A percentile compares a stretch with the other conserved stretches of the same genome.
Evolutionary conservation across 64 coral and sea anemone genomes (phyloP).

Genomic region (Stichodactyla mertensii): DNA sequence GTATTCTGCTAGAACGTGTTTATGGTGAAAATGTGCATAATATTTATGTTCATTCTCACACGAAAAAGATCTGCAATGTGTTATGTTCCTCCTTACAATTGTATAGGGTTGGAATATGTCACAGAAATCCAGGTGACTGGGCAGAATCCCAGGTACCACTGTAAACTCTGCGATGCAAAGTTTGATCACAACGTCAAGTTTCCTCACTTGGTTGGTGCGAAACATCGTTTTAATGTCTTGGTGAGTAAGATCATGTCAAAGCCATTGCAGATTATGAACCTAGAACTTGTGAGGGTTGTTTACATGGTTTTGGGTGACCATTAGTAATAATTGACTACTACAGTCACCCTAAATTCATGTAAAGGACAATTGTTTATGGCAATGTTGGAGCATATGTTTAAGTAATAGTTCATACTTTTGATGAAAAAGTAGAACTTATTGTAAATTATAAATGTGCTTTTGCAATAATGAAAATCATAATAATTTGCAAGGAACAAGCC

Average conservation of each 20-base stretch:
- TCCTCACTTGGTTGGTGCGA: constrained; percentile 98
- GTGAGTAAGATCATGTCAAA: constrained; percentile 60
- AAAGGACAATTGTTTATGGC: no score
- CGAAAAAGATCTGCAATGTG: constrained; percentile 17
- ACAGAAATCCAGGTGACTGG: constrained; percentile 98
- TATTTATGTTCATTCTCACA: constrained; percentile 60
- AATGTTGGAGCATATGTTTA: no score
- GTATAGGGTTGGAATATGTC: constrained; percentile 98
- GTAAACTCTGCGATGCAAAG: constrained; percentile 96
- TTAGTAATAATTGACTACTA: no score
- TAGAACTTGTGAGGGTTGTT: not conserved
- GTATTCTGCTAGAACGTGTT: not conserved
- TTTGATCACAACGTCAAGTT: constrained; percentile 99
- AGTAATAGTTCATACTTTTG: no score
- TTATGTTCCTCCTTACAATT: constrained; percentile 49
- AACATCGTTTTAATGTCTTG: constrained; percentile 99
- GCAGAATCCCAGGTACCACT: constrained; percentile 96
- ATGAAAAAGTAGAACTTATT: no score
- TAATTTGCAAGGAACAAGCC: no score
- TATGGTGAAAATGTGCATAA: constrained; percentile 49
- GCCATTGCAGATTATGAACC: not conserved
- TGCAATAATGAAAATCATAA: no score
- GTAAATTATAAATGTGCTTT: no score
- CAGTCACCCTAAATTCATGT: no score
- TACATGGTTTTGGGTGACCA: not conserved